A percentile compares a stretch with the other conserved stretches of the same genome.
Evolutionary conservation across 2,888 invertebrate species (phyloP).

Genomic region (Luperina nickerlii): DNA sequence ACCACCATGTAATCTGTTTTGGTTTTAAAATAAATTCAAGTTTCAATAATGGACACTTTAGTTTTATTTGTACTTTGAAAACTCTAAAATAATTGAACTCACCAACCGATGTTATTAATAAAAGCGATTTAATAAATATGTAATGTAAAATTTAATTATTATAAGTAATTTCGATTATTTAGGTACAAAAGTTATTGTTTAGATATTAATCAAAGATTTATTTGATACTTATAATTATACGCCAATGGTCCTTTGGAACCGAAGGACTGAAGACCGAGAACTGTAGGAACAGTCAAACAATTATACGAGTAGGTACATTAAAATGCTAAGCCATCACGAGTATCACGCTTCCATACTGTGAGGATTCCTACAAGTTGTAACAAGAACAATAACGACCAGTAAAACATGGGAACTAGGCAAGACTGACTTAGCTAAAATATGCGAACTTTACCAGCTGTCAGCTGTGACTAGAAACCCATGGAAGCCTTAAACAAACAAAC

Average conservation of each 20-base stretch:
- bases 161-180: background rate
- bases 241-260: background rate
- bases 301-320: background rate
- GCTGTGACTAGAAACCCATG: constrained; percentile 23
- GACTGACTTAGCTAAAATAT: background rate
- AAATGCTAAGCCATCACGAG: background rate
- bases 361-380: background rate
- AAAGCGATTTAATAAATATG: background rate
- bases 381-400: background rate
- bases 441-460: background rate
- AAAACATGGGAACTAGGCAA: background rate
- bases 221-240: background rate
- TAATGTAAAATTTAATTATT: background rate
- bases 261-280: background rate
- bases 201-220: background rate
- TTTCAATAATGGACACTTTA: background rate
- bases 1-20: background rate
- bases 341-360: background rate
- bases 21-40: background rate
- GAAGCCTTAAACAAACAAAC: constrained; percentile 40
- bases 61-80: background rate
- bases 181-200: background rate
- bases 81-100: background rate
- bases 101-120: background rate
- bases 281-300: background rate